phyloP scores from a whole-genome alignment of 2,113 vertebrate genomes.

The Seriola dumerili region DNA sequence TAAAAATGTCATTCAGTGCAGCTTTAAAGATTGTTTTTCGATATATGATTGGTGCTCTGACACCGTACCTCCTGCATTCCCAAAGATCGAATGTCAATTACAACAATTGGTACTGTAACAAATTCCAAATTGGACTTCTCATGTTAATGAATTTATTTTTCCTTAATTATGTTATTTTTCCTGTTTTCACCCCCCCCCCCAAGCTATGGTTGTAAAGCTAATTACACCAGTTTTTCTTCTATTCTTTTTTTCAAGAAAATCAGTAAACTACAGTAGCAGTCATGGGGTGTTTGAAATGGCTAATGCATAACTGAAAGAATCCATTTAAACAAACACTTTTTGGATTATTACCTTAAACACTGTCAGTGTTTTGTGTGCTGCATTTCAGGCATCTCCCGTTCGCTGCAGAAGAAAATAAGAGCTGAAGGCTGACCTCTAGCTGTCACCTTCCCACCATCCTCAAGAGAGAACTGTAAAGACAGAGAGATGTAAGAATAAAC shows the following conservation, averaged over 20 bases:
- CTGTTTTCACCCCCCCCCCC: no score
- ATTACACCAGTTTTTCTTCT: no score
- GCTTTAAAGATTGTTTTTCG: background rate
- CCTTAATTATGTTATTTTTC: no score
- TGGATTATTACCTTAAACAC: background rate
- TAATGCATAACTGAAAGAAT: background rate
- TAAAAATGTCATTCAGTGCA: background rate
- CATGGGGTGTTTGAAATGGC: background rate
- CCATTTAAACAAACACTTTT: background rate
- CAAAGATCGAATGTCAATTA: no score
- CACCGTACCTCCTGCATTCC: no score
- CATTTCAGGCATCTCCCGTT: background rate
- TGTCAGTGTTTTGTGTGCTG: background rate
- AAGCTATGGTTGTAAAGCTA: no score
- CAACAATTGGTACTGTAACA: no score
- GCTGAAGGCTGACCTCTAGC: slow-evolving; percentile 60
- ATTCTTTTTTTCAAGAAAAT: no score
- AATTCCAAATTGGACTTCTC: no score
- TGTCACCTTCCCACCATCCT: slow-evolving; percentile 58
- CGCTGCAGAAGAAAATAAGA: slow-evolving; percentile 33
- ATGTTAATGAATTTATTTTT: no score
- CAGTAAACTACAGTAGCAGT: background rate
- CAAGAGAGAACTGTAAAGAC: slow-evolving; percentile 42
- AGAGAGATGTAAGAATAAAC: slow-evolving; percentile 65
- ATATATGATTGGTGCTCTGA: no score